Evolutionary conservation across 2,797 vertebrate species (phyloP), one percentile per base, ranked within the genome.

Genomic region (Tinamus major): DNA sequence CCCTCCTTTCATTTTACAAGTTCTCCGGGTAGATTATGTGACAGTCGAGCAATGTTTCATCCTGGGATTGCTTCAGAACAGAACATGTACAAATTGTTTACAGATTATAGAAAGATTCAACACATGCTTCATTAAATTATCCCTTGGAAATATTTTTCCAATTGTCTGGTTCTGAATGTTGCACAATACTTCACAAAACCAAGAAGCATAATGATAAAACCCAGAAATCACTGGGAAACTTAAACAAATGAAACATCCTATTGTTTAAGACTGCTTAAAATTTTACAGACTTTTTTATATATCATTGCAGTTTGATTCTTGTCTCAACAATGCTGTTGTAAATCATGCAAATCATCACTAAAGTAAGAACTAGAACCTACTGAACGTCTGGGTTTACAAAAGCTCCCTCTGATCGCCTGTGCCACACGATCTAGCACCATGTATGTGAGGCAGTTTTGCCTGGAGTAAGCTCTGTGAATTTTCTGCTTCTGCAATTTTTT

Each of bases 71-170:
- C 76, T 75, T 85, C 84, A 80, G 46, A 87, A 49, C 15, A 55
- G 75, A 82, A 13, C 29, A 89, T 78, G 72, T 94, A 87, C 65
- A 59, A 90, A 79, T 78, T 79, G 49, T 89, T 93, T 93, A 48
- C 37, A 1, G 0, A 77, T 82, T 87, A 65, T 51, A 55, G 72
- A 39, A 42, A 19, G 31, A 87, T 85, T 39, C 82, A 94, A 93
- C 42, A 39, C 20, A 58, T 89, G 90, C 37, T 79, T 83, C 64
- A 51, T 75, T 75, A 83, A 94, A 87, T 31, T 90, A 37, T 79
- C 37, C 58, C 29, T 92, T 93, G 86, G 72, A 87, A 92, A 59
- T 83, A 53, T 42, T 89, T 69, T 93, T 85, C 79, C 67, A 69
- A 87, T 93, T 78, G 75, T 84, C 64, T 90, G 37, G 35, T 85